Conservation (phyloP, 1,140 invertebrate genomes). For the Macrobrachium rosenbergii region DNA sequence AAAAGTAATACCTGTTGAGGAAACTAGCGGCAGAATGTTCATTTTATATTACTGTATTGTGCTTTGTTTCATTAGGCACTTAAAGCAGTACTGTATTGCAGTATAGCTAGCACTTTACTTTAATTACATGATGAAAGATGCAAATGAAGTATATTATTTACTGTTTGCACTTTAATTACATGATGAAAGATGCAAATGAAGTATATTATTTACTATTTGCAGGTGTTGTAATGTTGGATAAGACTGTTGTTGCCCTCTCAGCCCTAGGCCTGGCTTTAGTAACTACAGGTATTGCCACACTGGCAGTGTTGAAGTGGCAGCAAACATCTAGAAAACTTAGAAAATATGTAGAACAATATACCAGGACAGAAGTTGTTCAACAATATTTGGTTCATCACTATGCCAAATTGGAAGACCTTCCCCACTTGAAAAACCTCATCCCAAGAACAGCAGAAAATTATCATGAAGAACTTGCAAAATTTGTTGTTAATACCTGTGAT, state of each 20-base stretch:
- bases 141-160: slow-evolving; percentile 10
- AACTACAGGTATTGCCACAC: slow-evolving; percentile 49
- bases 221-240: slow-evolving; percentile 27
- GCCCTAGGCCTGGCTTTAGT: slow-evolving; percentile 9
- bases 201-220: slow-evolving; percentile 17
- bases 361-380: slow-evolving; percentile 40
- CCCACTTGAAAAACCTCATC: slow-evolving; percentile 40
- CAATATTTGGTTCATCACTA: slow-evolving; percentile 54
- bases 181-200: background rate
- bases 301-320: slow-evolving; percentile 53
- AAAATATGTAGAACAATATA: slow-evolving; percentile 36
- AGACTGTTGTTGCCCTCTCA: background rate
- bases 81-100: too few relatives aligned
- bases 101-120: too few relatives aligned
- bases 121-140: too few relatives aligned
- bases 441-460: slow-evolving; percentile 39
- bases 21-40: too few relatives aligned
- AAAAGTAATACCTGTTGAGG: too few relatives aligned
- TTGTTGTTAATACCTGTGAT: slow-evolving; percentile 42
- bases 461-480: slow-evolving; percentile 40
- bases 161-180: background rate
- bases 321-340: background rate
- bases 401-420: slow-evolving; percentile 32
- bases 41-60: too few relatives aligned
- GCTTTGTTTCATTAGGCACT: too few relatives aligned